Evolutionary conservation across 2,888 invertebrate genomes (phyloP).

Genomic region (Syritta pipiens): DNA sequence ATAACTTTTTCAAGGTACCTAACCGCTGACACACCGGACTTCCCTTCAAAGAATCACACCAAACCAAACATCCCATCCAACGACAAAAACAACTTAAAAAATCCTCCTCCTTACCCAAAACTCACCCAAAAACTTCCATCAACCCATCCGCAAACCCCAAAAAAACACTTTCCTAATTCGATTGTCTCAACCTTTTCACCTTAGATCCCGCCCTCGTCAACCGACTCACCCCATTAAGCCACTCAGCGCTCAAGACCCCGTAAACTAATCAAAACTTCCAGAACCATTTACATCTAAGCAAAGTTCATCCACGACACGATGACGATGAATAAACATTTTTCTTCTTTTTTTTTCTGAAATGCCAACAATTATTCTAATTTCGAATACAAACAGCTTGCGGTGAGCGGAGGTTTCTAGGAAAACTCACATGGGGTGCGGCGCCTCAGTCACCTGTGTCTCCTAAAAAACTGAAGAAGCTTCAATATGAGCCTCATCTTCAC

Average conservation of each 20-base stretch:
- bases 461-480: slow-evolving; percentile 47
- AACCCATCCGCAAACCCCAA: neutral
- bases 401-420: slow-evolving; percentile 7
- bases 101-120: too few species aligned
- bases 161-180: neutral
- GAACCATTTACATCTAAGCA: slow-evolving; percentile 7
- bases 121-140: too few species aligned
- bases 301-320: slow-evolving; percentile 9
- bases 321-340: slow-evolving; percentile 20
- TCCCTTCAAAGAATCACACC: too few species aligned
- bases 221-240: neutral
- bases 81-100: too few species aligned
- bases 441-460: neutral
- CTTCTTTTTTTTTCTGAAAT: slow-evolving; percentile 10
- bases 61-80: too few species aligned
- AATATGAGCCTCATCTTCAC: slow-evolving; percentile 41
- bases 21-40: too few species aligned
- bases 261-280: slow-evolving; percentile 43
- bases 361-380: slow-evolving; percentile 49
- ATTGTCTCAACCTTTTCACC: neutral
- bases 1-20: too few species aligned
- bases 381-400: slow-evolving; percentile 36
- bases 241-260: slow-evolving; percentile 13
- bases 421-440: slow-evolving; percentile 4
- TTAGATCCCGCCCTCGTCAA: neutral